Conservation (phyloP, 92 coral and sea anemone species). For the Siderastrea siderea region DNA sequence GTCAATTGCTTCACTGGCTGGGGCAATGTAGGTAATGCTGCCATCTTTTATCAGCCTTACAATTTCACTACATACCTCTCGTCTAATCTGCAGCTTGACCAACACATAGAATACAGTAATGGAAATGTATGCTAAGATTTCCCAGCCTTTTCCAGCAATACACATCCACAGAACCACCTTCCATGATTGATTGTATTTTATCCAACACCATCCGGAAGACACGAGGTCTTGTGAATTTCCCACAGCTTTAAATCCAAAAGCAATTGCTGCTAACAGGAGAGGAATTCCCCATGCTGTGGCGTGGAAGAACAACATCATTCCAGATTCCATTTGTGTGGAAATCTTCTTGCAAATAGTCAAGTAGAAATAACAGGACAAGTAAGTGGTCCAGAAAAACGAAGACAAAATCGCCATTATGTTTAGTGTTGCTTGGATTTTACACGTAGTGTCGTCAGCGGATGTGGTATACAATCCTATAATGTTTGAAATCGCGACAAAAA, state of each 20-base stretch:
- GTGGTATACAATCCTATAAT: conserved; percentile 42
- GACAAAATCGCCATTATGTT: conserved; percentile 83
- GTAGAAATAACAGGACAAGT: conserved; percentile 72
- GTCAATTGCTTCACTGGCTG: not conserved
- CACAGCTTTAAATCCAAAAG: conserved; percentile 37
- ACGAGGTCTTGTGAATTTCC: conserved; percentile 61
- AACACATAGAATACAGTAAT: conserved; percentile 76
- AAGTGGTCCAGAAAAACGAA: conserved; percentile 95
- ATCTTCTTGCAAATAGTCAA: conserved; percentile 75
- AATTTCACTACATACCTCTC: conserved; percentile 54
- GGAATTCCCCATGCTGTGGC: conserved; percentile 89
- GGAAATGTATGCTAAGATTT: conserved; percentile 82
- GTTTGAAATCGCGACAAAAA: conserved; percentile 50
- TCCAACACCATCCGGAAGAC: conserved; percentile 98
- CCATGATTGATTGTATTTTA: conserved; percentile 8
- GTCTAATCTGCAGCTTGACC: conserved; percentile 73
- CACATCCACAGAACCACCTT: conserved; percentile 82
- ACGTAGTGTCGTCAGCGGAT: not conserved
- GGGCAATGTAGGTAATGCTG: too few species aligned
- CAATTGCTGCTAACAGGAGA: conserved; percentile 58
- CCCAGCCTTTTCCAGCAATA: conserved; percentile 97
- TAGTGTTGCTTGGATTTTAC: conserved; percentile 67
- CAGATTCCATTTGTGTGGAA: conserved; percentile 52
- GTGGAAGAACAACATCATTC: conserved; percentile 75
- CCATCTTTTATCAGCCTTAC: too few species aligned